A percentile compares a stretch with the other conserved stretches of the same genome.
phyloP scores from a whole-genome alignment of 2,113 vertebrate species.

The Electrona antarctica region DNA sequence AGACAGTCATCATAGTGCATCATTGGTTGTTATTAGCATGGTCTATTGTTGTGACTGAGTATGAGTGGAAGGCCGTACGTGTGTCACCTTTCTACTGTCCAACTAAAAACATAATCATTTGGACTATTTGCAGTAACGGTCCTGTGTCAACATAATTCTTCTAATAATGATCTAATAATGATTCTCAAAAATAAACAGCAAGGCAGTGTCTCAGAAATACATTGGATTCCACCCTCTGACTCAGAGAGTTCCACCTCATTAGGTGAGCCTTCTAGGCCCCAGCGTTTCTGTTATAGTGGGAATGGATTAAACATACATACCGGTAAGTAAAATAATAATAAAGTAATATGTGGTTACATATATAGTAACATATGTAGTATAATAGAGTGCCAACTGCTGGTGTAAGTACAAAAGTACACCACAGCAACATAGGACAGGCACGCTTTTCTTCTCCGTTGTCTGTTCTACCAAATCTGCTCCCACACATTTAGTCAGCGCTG shows the following conservation, averaged over 20 bases:
- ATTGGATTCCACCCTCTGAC: not conserved
- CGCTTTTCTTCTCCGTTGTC: not conserved
- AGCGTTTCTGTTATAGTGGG: not conserved
- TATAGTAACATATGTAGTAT: too few relatives aligned
- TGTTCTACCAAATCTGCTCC: too few relatives aligned
- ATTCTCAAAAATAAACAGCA: not conserved
- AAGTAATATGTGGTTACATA: too few relatives aligned
- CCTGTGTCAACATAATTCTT: not conserved
- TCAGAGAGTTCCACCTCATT: conserved; percentile 24
- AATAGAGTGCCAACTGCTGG: conserved; percentile 63
- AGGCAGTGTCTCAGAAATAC: not conserved
- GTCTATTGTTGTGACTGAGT: conserved; percentile 36
- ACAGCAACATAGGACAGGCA: not conserved
- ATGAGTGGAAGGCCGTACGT: not conserved
- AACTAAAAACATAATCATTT: not conserved
- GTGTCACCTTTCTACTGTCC: not conserved
- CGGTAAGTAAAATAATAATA: not conserved
- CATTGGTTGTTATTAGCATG: conserved; percentile 38
- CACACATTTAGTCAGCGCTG: not conserved
- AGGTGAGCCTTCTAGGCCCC: conserved; percentile 1
- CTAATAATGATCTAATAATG: not conserved
- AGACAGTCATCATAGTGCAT: conserved; percentile 10
- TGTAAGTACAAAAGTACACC: conserved; percentile 32
- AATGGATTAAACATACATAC: not conserved
- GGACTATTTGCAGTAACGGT: too few relatives aligned